These are phyloP conservation scores for Ips typographus DNA, from an alignment of 1,140 invertebrate species.

Conservation along the genomic window DNA sequence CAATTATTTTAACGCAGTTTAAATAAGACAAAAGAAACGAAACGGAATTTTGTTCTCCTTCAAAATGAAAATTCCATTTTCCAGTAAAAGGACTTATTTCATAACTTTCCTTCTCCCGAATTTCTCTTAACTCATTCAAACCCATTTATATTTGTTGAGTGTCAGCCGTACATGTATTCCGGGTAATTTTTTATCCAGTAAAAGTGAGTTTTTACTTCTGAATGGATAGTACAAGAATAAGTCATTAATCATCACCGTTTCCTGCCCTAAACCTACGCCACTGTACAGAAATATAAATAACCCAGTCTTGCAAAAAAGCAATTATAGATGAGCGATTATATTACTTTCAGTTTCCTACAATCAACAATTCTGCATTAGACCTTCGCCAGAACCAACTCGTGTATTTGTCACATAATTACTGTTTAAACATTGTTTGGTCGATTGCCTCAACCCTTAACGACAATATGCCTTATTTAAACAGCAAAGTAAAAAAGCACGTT, in stretches of 20 bases:
- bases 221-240: background rate
- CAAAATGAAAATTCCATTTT: background rate
- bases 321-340: no score
- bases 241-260: background rate
- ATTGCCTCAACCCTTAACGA: no score
- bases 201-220: conserved; percentile 5
- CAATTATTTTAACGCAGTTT: background rate
- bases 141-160: conserved; percentile 3
- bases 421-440: no score
- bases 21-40: background rate
- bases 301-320: no score
- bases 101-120: background rate
- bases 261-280: no score
- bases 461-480: no score
- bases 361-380: no score
- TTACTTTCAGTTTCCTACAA: no score
- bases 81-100: background rate
- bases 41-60: background rate
- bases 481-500: no score
- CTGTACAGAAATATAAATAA: no score
- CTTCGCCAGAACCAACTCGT: no score
- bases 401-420: no score
- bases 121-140: conserved; percentile 3
- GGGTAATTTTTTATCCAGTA: conserved; percentile 1
- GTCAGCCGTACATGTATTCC: background rate